Conservation (phyloP, 2,113 vertebrate species). For the Nibea coibor region DNA sequence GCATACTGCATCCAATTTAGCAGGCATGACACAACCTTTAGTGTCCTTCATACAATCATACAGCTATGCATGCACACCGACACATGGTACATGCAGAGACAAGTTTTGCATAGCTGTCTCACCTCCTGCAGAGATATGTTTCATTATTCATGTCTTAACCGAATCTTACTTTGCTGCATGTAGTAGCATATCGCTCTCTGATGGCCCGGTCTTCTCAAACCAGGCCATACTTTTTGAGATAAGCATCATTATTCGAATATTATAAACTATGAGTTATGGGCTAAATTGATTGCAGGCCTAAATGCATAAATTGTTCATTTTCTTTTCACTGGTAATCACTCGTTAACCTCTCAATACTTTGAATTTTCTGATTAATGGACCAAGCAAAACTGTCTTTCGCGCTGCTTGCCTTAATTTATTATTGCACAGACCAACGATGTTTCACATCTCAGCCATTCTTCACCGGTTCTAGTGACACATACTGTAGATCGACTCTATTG, state of each 20-base stretch:
- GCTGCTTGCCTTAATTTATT: slow-evolving; percentile 26
- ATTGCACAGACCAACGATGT: background rate
- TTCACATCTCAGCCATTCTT: background rate
- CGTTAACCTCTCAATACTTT: slow-evolving; percentile 11
- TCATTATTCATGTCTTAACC: slow-evolving; percentile 64
- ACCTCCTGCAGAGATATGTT: slow-evolving; percentile 54
- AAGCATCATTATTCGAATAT: background rate
- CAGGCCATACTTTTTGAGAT: slow-evolving; percentile 4
- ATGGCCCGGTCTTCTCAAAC: background rate
- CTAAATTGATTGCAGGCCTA: background rate
- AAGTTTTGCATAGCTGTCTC: slow-evolving; percentile 48
- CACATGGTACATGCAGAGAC: slow-evolving; percentile 18
- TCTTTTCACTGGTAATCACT: slow-evolving; percentile 10
- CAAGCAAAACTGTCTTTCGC: background rate
- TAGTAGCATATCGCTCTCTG: background rate
- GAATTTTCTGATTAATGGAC: slow-evolving; percentile 1
- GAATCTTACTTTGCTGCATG: slow-evolving; percentile 17
- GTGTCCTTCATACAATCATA: slow-evolving; percentile 62
- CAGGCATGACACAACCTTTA: slow-evolving; percentile 66
- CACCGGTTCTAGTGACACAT: background rate
- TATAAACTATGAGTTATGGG: background rate
- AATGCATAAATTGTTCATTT: slow-evolving; percentile 4
- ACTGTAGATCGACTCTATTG: background rate
- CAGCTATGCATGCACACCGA: slow-evolving; percentile 22
- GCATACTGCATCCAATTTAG: slow-evolving; percentile 41